Evolutionary conservation across 2,888 invertebrate species (phyloP).

Genomic region (Alentia gelatinosa): DNA sequence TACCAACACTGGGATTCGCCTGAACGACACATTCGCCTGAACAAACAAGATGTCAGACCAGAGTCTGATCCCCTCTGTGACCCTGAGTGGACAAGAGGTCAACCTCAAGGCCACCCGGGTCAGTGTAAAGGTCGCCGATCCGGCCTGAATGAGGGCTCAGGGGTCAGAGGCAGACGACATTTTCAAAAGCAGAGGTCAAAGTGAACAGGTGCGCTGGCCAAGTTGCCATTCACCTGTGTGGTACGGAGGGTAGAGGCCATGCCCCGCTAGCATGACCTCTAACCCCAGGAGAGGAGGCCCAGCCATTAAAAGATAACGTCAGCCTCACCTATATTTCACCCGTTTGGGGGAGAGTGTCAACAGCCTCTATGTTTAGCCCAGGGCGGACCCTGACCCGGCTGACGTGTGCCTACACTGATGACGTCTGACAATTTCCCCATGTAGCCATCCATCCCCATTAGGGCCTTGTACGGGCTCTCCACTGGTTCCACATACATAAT

Average conservation of each 20-base stretch:
- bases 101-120: background rate
- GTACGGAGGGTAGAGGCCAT: slow-evolving; percentile 5
- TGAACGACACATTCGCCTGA: background rate
- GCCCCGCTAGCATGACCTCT: background rate
- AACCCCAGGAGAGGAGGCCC: slow-evolving; percentile 4
- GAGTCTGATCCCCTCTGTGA: background rate
- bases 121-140: slow-evolving; percentile 13
- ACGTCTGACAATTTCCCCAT: too few relatives aligned
- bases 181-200: slow-evolving; percentile 16
- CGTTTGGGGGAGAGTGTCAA: background rate
- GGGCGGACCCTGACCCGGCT: background rate
- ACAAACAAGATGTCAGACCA: slow-evolving; percentile 9
- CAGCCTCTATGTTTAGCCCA: slow-evolving; percentile 3
- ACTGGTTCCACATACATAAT: too few relatives aligned
- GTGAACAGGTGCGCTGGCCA: slow-evolving; percentile 27
- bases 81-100: slow-evolving; percentile 10
- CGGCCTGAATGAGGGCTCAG: background rate
- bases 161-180: background rate
- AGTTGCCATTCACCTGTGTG: slow-evolving; percentile 20
- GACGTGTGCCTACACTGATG: background rate
- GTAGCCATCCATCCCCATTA: too few relatives aligned
- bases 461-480: too few relatives aligned
- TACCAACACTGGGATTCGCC: background rate
- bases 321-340: background rate
- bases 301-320: slow-evolving; percentile 46